These are phyloP conservation scores for Epizoanthus illoricatus DNA, from an alignment of 92 coral and sea anemone genomes.

Conservation along the genomic window DNA sequence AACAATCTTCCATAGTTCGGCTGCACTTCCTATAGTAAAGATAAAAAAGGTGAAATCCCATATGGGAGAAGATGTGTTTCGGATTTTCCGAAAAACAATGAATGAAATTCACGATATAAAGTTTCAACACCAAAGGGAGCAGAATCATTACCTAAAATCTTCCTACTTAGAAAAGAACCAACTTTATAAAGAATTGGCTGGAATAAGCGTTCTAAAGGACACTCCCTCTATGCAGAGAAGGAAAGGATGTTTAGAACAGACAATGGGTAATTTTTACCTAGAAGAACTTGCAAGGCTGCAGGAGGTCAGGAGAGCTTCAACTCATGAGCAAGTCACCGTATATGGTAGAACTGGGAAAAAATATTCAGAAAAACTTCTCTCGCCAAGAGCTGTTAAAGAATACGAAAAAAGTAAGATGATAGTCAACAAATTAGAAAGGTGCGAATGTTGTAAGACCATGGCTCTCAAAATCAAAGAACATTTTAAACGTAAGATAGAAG, in stretches of 20 bases:
- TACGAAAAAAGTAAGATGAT: conserved; percentile 23
- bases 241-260: not conserved
- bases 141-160: conserved; percentile 62
- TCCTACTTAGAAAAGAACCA: conserved; percentile 71
- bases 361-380: conserved; percentile 4
- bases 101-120: conserved; percentile 60
- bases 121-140: conserved; percentile 65
- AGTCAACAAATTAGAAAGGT: conserved; percentile 65
- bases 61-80: conserved; percentile 79
- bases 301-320: conserved; percentile 4
- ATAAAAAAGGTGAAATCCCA: conserved; percentile 52
- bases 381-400: conserved; percentile 9
- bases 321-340: not conserved
- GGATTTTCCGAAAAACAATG: conserved; percentile 80
- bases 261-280: conserved; percentile 21
- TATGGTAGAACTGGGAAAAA: not conserved
- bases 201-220: conserved; percentile 48
- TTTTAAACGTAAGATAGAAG: conserved; percentile 27
- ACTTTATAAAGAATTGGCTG: conserved; percentile 74
- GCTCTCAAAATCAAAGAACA: conserved; percentile 62
- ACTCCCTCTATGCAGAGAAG: conserved; percentile 29
- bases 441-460: conserved; percentile 78
- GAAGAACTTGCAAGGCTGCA: conserved; percentile 12
- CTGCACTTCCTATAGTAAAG: conserved; percentile 77
- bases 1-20: conserved; percentile 70